Evolutionary conservation across 2,113 vertebrate genomes (phyloP).

Genomic region (Gadus chalcogrammus): DNA sequence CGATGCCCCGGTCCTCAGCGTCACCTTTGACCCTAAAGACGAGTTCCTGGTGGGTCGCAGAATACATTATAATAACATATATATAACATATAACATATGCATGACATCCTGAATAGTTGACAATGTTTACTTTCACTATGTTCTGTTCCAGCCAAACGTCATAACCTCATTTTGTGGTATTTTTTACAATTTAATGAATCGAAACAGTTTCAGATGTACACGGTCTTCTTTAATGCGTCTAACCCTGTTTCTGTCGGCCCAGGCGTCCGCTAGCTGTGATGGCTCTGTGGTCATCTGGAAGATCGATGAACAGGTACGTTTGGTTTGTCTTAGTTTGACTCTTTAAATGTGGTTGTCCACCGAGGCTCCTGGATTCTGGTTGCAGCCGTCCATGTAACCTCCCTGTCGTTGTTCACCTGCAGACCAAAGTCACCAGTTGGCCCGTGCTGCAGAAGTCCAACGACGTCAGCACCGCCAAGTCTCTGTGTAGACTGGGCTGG

Average conservation of each 20-base stretch:
- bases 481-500: constrained; percentile 91
- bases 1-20: constrained; percentile 87
- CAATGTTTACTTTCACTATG: too few relatives aligned
- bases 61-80: too few relatives aligned
- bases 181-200: too few relatives aligned
- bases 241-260: background rate
- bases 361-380: background rate
- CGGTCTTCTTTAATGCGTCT: background rate
- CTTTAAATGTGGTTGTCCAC: background rate
- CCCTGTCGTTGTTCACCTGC: constrained; percentile 24
- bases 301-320: constrained; percentile 84
- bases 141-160: too few relatives aligned
- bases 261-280: constrained; percentile 95
- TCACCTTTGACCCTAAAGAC: constrained; percentile 89
- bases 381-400: background rate
- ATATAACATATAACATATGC: too few relatives aligned
- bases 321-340: too few relatives aligned
- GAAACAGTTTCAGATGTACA: too few relatives aligned
- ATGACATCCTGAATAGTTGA: too few relatives aligned
- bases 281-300: constrained; percentile 90
- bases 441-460: constrained; percentile 85
- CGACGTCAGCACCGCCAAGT: constrained; percentile 84
- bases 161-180: too few relatives aligned
- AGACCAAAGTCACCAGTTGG: constrained; percentile 82
- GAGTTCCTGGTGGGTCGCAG: constrained; percentile 81